A percentile compares a stretch with the other conserved stretches of the same genome.
phyloP scores from a whole-genome alignment of 2,797 vertebrate species.

The Rhyacichthys aspro region DNA sequence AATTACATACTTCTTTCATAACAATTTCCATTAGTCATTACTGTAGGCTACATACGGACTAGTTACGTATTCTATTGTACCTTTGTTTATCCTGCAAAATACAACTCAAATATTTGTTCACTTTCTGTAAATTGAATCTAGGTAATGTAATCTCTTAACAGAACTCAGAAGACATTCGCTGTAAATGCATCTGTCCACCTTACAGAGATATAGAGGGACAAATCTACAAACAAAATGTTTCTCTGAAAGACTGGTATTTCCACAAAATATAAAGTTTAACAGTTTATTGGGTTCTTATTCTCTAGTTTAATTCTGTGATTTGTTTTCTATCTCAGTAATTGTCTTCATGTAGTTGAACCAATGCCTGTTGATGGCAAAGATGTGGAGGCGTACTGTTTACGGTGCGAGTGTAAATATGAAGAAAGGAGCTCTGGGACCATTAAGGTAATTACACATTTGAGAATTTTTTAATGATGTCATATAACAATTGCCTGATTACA shows the following conservation, averaged over 20 bases:
- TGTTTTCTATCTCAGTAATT: constrained; percentile 82
- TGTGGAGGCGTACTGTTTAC: constrained; percentile 96
- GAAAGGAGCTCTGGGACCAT: constrained; percentile 97
- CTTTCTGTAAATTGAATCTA: background rate
- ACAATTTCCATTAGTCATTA: too few species aligned
- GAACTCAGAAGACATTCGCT: constrained; percentile 94
- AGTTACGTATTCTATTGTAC: too few species aligned
- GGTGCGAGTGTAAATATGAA: constrained; percentile 98
- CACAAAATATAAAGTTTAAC: background rate
- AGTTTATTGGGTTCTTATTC: background rate
- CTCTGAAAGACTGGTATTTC: constrained; percentile 97
- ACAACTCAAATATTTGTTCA: too few species aligned
- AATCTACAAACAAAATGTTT: constrained; percentile 97
- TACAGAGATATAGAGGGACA: constrained; percentile 91
- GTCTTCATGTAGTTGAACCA: constrained; percentile 94
- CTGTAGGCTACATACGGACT: too few species aligned
- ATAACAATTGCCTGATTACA: too few species aligned
- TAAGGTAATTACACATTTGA: constrained; percentile 78
- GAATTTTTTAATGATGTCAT: background rate
- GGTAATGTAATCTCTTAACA: constrained; percentile 57
- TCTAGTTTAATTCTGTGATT: background rate
- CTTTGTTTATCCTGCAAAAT: too few species aligned
- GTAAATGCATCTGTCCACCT: constrained; percentile 98
- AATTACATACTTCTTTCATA: too few species aligned
- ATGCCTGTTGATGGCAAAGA: constrained; percentile 96